Evolutionary conservation across 1,140 invertebrate genomes (phyloP), one percentile per base, ranked within the genome.

Genomic region (Paracyclopina nana): DNA sequence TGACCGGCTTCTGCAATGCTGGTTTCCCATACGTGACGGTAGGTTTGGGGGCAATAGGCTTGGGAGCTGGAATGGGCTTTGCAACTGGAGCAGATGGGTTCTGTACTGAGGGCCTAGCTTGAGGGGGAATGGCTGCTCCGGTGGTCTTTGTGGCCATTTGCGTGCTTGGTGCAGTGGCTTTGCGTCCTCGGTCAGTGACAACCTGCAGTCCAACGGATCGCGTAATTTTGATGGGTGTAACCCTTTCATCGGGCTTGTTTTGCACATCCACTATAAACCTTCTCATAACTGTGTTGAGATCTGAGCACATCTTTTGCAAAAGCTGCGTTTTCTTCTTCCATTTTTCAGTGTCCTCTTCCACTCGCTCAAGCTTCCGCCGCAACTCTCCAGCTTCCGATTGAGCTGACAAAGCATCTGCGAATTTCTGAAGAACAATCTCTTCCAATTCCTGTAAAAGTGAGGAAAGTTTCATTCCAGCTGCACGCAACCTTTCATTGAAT

Each of bases 231-330:
- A 44, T 25, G n/a, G 42, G 42, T 18, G 42, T 44, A 25, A 44
- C 16, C 42, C 24, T 44, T 14, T 44, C 42, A n/a, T 44, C 12
- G 2, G 42, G 24, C 24, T 24, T 14, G 24, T 44, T 44, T 18
- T 25, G 16, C 16, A 44, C 42, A 44, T 44, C 42, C 24, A n/a
- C 24, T 12, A 44, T 44, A 24, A 18, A 44, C 5, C 24, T 18
- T 20, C 24, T 14, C 42, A 44, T 44, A 12, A 44, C 42, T 20
- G 42, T 44, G 14, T 44, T 44, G 5, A 44, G 42, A 25, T 44
- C 42, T 25, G 16, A 22, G 12, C 42, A 44, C 12, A 18, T 14
- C 18, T 44, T 44, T 44, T 44, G 42, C 5, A 44, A 22, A 20
- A 22, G 14, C 4, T 14, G 16, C 12, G 24, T 22, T 44, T 44